Evolutionary conservation across 2,888 invertebrate genomes (phyloP).

Genomic region (Panorpa germanica): DNA sequence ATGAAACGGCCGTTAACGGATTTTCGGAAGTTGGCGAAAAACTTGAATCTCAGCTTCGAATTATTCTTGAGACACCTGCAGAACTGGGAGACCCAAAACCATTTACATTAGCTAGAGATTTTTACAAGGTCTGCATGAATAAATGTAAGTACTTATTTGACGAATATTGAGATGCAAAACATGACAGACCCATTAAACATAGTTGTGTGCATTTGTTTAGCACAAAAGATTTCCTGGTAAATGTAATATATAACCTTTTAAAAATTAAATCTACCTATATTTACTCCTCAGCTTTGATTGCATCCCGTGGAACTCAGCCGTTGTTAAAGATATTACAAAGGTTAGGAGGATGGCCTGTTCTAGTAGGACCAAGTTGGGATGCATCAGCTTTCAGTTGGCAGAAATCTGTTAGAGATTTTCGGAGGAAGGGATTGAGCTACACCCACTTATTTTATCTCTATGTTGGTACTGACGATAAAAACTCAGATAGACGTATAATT

Average conservation of each 20-base stretch:
- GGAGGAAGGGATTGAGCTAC: conserved; percentile 63
- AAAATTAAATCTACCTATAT: too few species aligned
- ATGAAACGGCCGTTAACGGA: conserved; percentile 18
- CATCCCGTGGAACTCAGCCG: too few species aligned
- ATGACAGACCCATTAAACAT: too few species aligned
- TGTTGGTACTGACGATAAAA: conserved; percentile 74
- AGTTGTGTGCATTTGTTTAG: too few species aligned
- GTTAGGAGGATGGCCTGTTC: too few species aligned
- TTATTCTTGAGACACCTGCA: conserved; percentile 21
- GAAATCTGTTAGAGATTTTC: conserved; percentile 66
- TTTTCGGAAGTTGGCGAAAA: conserved; percentile 14
- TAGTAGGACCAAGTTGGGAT: too few species aligned
- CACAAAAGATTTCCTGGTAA: too few species aligned
- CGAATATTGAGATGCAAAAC: too few species aligned
- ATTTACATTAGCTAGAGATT: conserved; percentile 23
- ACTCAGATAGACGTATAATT: conserved; percentile 66
- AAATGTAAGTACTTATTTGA: conserved; percentile 19
- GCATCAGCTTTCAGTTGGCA: too few species aligned
- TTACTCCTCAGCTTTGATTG: too few species aligned
- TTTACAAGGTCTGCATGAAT: conserved; percentile 27
- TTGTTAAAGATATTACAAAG: too few species aligned
- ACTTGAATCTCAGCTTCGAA: conserved; percentile 23
- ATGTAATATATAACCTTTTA: too few species aligned
- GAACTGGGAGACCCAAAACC: conserved; percentile 21
- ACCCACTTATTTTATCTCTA: conserved; percentile 85